Percentiles rank a stretch among this genome's conserved stretches.
Conservation (phyloP, 2,888 invertebrate genomes). For the Phengaris arion region DNA sequence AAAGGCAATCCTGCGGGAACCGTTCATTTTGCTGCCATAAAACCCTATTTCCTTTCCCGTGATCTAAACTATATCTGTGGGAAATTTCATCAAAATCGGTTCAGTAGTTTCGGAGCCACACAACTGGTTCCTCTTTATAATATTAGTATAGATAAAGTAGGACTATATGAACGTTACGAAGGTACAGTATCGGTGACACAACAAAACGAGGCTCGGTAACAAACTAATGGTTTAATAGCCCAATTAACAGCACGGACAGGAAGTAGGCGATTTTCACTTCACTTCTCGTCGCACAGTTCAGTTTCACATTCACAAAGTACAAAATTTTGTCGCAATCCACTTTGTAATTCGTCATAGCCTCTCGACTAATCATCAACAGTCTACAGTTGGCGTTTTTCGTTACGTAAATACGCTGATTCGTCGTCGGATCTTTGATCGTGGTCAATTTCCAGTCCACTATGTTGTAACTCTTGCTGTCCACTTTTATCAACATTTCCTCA, state of each 20-base stretch:
- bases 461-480: constrained; percentile 44
- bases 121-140: too few species aligned
- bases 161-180: not conserved
- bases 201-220: not conserved
- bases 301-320: constrained; percentile 60
- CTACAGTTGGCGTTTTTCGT: constrained; percentile 60
- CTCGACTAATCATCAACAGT: constrained; percentile 66
- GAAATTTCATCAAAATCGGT: too few species aligned
- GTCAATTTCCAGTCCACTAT: constrained; percentile 62
- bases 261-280: not conserved
- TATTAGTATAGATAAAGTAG: too few species aligned
- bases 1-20: too few species aligned
- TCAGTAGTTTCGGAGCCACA: too few species aligned
- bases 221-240: constrained; percentile 25
- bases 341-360: constrained; percentile 62
- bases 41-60: too few species aligned
- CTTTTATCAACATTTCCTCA: constrained; percentile 45
- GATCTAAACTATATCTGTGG: too few species aligned
- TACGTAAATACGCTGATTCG: constrained; percentile 61
- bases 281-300: constrained; percentile 43
- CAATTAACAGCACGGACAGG: constrained; percentile 16
- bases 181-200: not conserved
- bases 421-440: constrained; percentile 62
- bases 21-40: too few species aligned
- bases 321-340: constrained; percentile 63